These are phyloP conservation scores for Nematolebias whitei DNA, from an alignment of 2,113 vertebrate genomes.

Conservation along the genomic window DNA sequence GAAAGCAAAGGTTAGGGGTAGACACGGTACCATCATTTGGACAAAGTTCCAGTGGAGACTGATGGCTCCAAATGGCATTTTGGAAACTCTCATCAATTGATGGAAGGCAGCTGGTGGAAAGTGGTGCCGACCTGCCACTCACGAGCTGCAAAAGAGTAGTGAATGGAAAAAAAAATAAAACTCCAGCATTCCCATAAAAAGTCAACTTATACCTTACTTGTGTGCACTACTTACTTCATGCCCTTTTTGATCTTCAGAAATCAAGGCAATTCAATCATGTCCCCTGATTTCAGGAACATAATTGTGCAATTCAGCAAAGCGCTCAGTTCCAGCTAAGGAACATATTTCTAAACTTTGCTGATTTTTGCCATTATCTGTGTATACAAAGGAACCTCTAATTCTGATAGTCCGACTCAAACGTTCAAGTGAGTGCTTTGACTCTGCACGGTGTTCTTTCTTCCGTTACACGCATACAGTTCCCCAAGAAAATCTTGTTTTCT, in stretches of 20 bases:
- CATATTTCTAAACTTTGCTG: background rate
- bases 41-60: too few relatives aligned
- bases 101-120: too few relatives aligned
- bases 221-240: constrained; percentile 28
- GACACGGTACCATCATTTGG: too few relatives aligned
- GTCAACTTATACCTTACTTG: constrained; percentile 4
- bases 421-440: background rate
- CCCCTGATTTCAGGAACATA: constrained; percentile 21
- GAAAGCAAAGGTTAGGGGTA: too few relatives aligned
- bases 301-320: constrained; percentile 24
- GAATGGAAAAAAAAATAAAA: too few relatives aligned
- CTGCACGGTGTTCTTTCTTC: background rate
- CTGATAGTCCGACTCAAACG: background rate
- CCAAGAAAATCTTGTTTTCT: background rate
- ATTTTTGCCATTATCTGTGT: background rate
- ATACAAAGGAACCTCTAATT: background rate
- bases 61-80: too few relatives aligned
- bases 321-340: background rate
- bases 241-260: constrained; percentile 54
- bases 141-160: too few relatives aligned
- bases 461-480: too few relatives aligned
- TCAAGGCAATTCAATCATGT: constrained; percentile 41
- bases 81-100: too few relatives aligned
- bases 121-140: too few relatives aligned
- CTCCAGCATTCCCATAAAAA: too few relatives aligned